Evolutionary conservation across 2,113 vertebrate genomes (phyloP).

Genomic region (Xenotilapia longispinis): DNA sequence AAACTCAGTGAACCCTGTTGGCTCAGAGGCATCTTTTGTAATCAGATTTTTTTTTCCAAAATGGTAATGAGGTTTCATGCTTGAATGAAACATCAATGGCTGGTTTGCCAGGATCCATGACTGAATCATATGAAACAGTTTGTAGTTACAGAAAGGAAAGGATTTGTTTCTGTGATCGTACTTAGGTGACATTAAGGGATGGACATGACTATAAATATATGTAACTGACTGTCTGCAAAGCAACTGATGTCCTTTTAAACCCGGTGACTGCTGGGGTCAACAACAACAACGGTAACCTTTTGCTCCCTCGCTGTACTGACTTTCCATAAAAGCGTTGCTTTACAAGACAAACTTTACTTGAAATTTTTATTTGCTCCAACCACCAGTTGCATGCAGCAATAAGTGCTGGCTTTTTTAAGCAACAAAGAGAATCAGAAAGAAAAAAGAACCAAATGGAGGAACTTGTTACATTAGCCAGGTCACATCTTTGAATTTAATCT

Average conservation of each 20-base stretch:
- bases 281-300: not conserved
- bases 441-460: not conserved
- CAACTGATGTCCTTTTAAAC: not conserved
- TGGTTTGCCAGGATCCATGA: not conserved
- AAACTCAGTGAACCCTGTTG: slow-evolving; percentile 1
- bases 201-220: not conserved
- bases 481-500: not conserved
- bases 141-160: not conserved
- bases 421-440: not conserved
- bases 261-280: not conserved
- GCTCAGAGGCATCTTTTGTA: not conserved
- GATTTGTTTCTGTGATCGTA: not conserved
- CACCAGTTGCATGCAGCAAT: not conserved
- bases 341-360: not conserved
- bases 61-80: not conserved
- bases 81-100: not conserved
- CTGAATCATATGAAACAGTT: not conserved
- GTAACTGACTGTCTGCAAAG: not conserved
- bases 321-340: not conserved
- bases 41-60: not conserved
- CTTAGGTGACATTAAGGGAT: not conserved
- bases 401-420: not conserved
- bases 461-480: not conserved
- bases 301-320: not conserved
- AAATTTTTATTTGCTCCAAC: not conserved